Evolutionary conservation across 1,140 invertebrate genomes (phyloP).

Genomic region (Teleogryllus occipitalis): DNA sequence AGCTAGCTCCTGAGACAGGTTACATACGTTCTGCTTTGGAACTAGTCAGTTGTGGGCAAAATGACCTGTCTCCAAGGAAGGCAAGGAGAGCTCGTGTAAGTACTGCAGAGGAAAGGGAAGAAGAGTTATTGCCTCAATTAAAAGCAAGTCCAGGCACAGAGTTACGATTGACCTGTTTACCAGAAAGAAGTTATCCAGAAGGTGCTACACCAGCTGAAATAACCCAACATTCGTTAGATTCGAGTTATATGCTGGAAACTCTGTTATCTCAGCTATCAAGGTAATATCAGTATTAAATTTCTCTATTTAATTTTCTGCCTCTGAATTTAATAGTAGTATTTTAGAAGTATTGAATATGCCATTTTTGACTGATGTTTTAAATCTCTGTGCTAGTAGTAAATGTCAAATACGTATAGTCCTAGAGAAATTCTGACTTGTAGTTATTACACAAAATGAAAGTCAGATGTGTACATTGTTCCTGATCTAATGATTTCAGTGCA

Average conservation of each 20-base stretch:
- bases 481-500: no score
- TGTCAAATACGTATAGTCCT: no score
- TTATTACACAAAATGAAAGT: no score
- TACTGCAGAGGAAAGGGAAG: constrained; percentile 52
- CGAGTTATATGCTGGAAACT: constrained; percentile 64
- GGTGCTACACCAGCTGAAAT: constrained; percentile 71
- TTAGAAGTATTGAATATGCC: no score
- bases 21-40: constrained; percentile 62
- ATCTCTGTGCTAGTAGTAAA: no score
- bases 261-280: constrained; percentile 52
- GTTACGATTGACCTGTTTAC: constrained; percentile 69
- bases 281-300: constrained; percentile 37
- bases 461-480: no score
- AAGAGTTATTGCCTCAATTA: constrained; percentile 71
- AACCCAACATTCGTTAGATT: constrained; percentile 77
- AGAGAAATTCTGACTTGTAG: no score
- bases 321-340: no score
- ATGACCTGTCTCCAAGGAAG: background rate
- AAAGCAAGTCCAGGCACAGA: constrained; percentile 67
- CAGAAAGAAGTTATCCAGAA: constrained; percentile 66
- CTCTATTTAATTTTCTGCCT: no score
- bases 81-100: constrained; percentile 34
- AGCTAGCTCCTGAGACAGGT: constrained; percentile 52
- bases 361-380: no score
- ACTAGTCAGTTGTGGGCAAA: constrained; percentile 47